Conservation (phyloP, 2,113 vertebrate species). For the Dasyprocta punctata region DNA sequence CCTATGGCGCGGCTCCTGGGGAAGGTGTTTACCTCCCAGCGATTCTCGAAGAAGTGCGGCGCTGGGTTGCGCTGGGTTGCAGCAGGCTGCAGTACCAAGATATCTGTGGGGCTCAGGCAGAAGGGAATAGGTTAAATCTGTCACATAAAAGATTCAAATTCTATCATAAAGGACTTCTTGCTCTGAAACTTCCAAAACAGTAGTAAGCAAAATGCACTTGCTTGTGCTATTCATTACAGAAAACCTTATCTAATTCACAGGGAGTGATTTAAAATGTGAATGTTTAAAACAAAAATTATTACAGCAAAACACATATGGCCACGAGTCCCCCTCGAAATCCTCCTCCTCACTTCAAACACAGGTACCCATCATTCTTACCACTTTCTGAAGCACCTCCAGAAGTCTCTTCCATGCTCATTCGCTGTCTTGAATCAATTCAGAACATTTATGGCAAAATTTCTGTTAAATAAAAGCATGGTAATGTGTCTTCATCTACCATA, state of each 20-base stretch:
- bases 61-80: too few species aligned
- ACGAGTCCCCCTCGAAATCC: not conserved
- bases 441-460: not conserved
- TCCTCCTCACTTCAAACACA: not conserved
- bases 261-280: not conserved
- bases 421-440: not conserved
- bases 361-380: not conserved
- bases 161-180: not conserved
- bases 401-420: not conserved
- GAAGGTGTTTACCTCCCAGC: not conserved
- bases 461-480: not conserved
- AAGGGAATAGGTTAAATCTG: not conserved
- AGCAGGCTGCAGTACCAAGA: not conserved
- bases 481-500: not conserved
- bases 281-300: not conserved
- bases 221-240: not conserved
- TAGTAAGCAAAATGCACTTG: not conserved
- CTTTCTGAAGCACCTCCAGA: too few species aligned
- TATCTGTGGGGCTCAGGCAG: not conserved
- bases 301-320: not conserved
- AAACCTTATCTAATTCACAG: not conserved
- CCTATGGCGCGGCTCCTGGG: not conserved
- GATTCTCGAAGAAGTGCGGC: rapidly evolving
- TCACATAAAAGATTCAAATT: not conserved
- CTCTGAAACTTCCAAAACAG: not conserved